Conservation (phyloP, 2,797 vertebrate genomes). For the Enteromius thamalakanensis region DNA sequence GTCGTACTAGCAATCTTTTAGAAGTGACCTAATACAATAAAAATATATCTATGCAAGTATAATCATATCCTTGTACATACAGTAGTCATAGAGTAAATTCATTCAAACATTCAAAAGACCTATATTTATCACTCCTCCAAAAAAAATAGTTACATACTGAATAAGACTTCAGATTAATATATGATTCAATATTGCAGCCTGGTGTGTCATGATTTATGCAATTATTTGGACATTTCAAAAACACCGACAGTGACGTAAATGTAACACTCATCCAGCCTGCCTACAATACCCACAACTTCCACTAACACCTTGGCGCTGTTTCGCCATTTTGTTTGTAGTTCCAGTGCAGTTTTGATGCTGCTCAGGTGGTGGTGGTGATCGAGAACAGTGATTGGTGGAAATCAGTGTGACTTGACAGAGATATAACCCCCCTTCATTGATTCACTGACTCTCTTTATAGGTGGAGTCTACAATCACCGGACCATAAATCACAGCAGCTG, state of each 20-base stretch:
- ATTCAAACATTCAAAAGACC: not conserved
- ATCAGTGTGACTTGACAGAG: constrained; percentile 16
- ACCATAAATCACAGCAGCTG: constrained; percentile 39
- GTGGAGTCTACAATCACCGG: constrained; percentile 25
- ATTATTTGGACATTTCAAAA: constrained; percentile 2
- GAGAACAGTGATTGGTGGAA: constrained; percentile 26
- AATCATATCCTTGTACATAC: too few species aligned
- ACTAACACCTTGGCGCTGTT: too few species aligned
- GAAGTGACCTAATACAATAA: not conserved
- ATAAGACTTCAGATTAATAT: not conserved
- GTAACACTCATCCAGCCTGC: not conserved
- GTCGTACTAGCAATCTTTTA: not conserved
- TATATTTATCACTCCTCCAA: not conserved
- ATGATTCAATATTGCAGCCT: not conserved
- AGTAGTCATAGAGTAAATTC: too few species aligned
- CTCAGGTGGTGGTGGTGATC: constrained; percentile 19
- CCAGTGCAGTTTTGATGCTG: not conserved
- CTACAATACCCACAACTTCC: constrained; percentile 8
- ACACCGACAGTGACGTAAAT: not conserved
- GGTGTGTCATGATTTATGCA: not conserved
- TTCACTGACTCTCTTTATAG: constrained; percentile 38
- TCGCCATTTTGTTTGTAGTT: constrained; percentile 8
- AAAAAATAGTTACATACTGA: not conserved
- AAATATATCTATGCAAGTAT: not conserved
- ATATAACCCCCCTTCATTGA: constrained; percentile 20